Evolutionary conservation across 1,140 invertebrate species (phyloP).

Genomic region (Neodiprion lecontei): DNA sequence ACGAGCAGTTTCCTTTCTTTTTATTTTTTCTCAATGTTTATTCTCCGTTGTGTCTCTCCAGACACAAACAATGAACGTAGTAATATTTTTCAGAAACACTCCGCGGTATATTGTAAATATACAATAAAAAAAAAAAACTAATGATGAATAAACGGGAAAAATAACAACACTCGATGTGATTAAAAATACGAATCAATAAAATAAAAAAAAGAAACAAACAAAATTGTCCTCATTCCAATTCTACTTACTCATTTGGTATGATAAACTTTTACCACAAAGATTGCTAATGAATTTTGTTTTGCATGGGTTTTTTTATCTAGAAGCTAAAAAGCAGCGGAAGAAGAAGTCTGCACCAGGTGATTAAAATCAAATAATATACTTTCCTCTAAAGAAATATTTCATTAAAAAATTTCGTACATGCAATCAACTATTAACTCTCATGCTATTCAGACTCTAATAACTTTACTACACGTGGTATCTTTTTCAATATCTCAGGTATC

Average conservation of each 20-base stretch:
- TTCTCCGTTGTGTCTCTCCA: too few species aligned
- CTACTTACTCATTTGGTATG: too few species aligned
- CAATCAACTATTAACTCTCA: conserved; percentile 25
- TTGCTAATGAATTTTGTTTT: conserved; percentile 70
- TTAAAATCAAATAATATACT: conserved; percentile 53
- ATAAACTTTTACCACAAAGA: conserved; percentile 45
- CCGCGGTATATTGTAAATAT: too few species aligned
- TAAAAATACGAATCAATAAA: background rate
- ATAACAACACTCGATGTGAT: background rate
- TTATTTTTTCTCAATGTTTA: too few species aligned
- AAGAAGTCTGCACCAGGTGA: conserved; percentile 89
- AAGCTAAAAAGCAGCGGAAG: conserved; percentile 91
- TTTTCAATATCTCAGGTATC: too few species aligned
- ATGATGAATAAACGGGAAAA: conserved; percentile 11
- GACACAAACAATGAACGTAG: too few species aligned
- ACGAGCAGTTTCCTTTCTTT: too few species aligned
- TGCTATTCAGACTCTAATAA: conserved; percentile 1
- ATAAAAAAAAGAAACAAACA: conserved; percentile 16
- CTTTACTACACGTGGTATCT: too few species aligned
- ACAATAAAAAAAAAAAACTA: background rate
- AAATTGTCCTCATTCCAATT: conserved; percentile 31
- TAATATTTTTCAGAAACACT: too few species aligned
- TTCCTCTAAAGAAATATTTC: conserved; percentile 32
- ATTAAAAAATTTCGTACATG: conserved; percentile 33
- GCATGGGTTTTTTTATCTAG: conserved; percentile 73